Conservation (phyloP, 1,140 invertebrate genomes). For the Leguminivora glycinivorella region DNA sequence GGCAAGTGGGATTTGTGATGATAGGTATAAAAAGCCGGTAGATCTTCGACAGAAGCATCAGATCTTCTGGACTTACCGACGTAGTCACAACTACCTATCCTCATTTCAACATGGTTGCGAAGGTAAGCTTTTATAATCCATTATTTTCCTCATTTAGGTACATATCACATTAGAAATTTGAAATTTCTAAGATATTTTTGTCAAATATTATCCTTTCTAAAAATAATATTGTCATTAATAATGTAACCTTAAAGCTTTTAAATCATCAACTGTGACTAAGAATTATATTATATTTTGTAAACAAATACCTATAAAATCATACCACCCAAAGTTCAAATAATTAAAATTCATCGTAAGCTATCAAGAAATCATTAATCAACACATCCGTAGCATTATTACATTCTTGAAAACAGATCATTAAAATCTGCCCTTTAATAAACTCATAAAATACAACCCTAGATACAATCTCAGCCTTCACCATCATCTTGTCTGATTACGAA, state of each 20-base stretch:
- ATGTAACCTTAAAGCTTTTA: no score
- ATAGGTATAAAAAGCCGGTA: slow-evolving; percentile 29
- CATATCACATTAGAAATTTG: no score
- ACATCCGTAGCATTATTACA: neutral
- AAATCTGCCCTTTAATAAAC: neutral
- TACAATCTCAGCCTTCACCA: neutral
- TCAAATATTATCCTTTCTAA: no score
- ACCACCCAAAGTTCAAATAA: no score
- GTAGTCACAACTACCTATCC: slow-evolving; percentile 31
- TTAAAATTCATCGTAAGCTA: no score
- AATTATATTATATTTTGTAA: no score
- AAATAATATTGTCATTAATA: no score
- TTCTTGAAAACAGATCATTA: neutral
- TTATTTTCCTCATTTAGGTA: neutral
- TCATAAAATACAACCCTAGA: neutral
- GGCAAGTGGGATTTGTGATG: slow-evolving; percentile 1
- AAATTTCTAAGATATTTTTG: no score
- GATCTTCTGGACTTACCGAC: slow-evolving; percentile 28
- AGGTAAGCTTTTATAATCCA: slow-evolving; percentile 24
- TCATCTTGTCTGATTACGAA: neutral
- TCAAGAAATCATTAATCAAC: no score
- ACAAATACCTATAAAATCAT: no score
- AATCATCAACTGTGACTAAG: no score
- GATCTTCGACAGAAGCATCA: slow-evolving; percentile 15
- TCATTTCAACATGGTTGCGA: slow-evolving; percentile 33